A percentile compares a stretch with the other conserved stretches of the same genome.
These are phyloP conservation scores for Oreochromis grahami DNA, from an alignment of 2,797 vertebrate species.

Conservation along the genomic window DNA sequence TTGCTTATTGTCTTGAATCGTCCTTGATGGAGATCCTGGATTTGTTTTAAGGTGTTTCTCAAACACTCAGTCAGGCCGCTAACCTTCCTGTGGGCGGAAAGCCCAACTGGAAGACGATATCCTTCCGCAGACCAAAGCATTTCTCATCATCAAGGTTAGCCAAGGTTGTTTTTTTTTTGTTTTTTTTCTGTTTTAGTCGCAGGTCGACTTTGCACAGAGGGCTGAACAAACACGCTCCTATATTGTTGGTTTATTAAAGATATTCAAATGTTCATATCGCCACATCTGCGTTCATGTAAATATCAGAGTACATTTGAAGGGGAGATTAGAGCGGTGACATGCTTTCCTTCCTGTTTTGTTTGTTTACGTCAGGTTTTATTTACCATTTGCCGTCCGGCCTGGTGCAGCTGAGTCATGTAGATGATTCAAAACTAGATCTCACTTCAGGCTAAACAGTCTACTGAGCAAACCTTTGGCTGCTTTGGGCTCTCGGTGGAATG, in stretches of 20 bases:
- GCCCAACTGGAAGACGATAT: not conserved
- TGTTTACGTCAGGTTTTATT: not conserved
- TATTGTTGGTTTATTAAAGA: not conserved
- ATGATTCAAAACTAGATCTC: not conserved
- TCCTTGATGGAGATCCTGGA: not conserved
- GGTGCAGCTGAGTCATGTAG: not conserved
- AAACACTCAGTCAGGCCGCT: not conserved
- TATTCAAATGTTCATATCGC: constrained; percentile 30
- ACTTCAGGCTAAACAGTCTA: not conserved
- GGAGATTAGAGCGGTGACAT: not conserved
- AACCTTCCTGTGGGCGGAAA: not conserved
- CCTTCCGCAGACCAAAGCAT: not conserved
- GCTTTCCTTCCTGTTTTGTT: not conserved
- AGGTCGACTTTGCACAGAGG: not conserved
- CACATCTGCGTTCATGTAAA: constrained; percentile 9
- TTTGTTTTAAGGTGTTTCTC: not conserved
- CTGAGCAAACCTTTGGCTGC: constrained; percentile 15
- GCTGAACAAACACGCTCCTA: not conserved
- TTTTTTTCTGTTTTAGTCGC: not conserved
- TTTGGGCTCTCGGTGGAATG: constrained; percentile 38
- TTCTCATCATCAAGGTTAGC: not conserved
- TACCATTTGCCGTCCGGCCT: not conserved
- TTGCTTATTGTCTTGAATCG: not conserved
- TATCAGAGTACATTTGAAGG: not conserved
- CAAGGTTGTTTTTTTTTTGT: accelerated